Conservation (phyloP, 2,113 vertebrate species). For the Laticauda laticaudata region DNA sequence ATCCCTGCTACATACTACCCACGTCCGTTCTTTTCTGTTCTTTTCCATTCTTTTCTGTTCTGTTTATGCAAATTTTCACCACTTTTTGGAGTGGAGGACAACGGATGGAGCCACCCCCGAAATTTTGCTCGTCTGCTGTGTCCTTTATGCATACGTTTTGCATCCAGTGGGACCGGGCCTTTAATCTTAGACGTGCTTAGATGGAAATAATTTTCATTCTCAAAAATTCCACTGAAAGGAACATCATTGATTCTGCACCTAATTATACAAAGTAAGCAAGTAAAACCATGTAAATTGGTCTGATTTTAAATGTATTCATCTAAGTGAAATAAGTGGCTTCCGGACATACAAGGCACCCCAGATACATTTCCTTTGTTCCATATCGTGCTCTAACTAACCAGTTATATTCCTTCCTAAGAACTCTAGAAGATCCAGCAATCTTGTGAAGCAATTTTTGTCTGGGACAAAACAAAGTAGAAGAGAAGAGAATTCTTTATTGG, state of each 20-base stretch:
- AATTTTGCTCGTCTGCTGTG: too few species aligned
- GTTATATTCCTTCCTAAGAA: neutral
- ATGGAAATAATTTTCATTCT: neutral
- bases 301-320: neutral
- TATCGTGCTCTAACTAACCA: neutral
- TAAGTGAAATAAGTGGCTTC: neutral
- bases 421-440: neutral
- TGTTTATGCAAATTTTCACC: too few species aligned
- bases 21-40: too few species aligned
- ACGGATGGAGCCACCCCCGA: too few species aligned
- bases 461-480: neutral
- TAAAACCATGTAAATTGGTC: neutral
- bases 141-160: too few species aligned
- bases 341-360: neutral
- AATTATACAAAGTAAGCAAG: neutral
- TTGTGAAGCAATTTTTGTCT: neutral
- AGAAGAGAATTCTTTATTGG: too few species aligned
- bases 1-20: too few species aligned
- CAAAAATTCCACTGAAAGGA: neutral
- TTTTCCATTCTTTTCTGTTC: too few species aligned
- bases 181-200: neutral
- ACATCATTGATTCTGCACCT: neutral
- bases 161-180: too few species aligned
- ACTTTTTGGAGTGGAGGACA: too few species aligned
- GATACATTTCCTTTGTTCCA: neutral